phyloP scores from a whole-genome alignment of 2,113 vertebrate genomes.

The Sula dactylatra region DNA sequence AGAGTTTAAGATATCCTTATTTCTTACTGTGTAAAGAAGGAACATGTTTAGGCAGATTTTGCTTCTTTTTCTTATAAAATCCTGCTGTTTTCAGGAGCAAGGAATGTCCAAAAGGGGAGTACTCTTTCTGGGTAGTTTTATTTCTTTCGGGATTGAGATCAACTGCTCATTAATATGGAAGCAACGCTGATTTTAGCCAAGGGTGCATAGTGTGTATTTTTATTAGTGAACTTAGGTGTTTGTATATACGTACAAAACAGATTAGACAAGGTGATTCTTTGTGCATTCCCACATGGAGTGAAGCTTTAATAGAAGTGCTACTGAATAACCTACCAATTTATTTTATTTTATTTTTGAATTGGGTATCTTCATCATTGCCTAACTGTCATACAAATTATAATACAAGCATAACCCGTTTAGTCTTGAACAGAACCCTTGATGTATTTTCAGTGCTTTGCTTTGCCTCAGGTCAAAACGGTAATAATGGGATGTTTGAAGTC shows the following conservation, averaged over 20 bases:
- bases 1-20: background rate
- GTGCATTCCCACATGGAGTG: background rate
- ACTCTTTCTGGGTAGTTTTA: background rate
- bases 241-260: background rate
- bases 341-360: background rate
- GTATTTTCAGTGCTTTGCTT: constrained; percentile 45
- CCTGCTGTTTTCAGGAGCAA: background rate
- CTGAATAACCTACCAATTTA: background rate
- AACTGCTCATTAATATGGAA: background rate
- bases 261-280: background rate
- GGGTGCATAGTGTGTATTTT: background rate
- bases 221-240: background rate
- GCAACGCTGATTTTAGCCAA: background rate
- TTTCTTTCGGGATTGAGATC: background rate
- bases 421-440: constrained; percentile 52
- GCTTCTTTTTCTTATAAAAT: background rate
- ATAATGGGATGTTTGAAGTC: constrained; percentile 57
- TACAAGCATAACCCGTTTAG: constrained; percentile 44
- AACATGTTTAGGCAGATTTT: background rate
- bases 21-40: background rate
- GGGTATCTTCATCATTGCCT: background rate
- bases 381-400: constrained; percentile 27
- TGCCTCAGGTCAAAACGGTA: constrained; percentile 58
- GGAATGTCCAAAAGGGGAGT: background rate
- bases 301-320: background rate